These are phyloP conservation scores for Leptinotarsa undecemlineata DNA, from an alignment of 1,140 invertebrate species.

Conservation along the genomic window DNA sequence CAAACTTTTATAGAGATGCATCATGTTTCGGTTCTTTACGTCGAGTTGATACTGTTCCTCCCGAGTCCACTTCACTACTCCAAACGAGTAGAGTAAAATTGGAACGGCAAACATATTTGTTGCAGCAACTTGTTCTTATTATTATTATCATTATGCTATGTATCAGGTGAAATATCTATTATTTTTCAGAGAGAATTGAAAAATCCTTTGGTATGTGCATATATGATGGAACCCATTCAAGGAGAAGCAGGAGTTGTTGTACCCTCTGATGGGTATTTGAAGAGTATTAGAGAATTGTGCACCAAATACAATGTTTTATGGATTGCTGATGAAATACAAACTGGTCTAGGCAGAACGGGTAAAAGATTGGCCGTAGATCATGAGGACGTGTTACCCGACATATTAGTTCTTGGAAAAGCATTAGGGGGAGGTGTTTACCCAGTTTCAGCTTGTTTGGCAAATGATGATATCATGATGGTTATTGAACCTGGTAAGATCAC, in stretches of 20 bases:
- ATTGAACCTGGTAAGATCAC: conserved; percentile 80
- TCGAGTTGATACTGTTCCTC: too few relatives aligned
- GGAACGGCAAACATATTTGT: too few relatives aligned
- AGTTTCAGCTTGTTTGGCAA: conserved; percentile 85
- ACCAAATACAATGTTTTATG: conserved; percentile 93
- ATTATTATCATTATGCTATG: too few relatives aligned
- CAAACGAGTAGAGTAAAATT: too few relatives aligned
- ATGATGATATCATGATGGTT: conserved; percentile 86
- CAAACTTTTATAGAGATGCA: too few relatives aligned
- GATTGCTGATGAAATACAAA: conserved; percentile 98
- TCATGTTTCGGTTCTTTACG: too few relatives aligned
- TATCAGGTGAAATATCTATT: too few relatives aligned
- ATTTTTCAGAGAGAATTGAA: conserved; percentile 44
- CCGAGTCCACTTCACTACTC: too few relatives aligned
- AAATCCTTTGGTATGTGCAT: conserved; percentile 88
- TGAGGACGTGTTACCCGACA: conserved; percentile 91
- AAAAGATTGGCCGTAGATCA: conserved; percentile 87
- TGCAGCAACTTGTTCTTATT: too few relatives aligned
- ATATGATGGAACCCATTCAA: conserved; percentile 99
- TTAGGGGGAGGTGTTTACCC: conserved; percentile 94
- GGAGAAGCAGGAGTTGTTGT: conserved; percentile 97
- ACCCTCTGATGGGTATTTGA: conserved; percentile 87
- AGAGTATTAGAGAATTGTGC: conserved; percentile 86
- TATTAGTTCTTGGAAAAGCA: conserved; percentile 95
- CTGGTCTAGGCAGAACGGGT: conserved; percentile 89